Percentiles rank a stretch among this genome's conserved stretches.
These are phyloP conservation scores for Hetaerina titia DNA, from an alignment of 2,888 invertebrate genomes.

Conservation along the genomic window DNA sequence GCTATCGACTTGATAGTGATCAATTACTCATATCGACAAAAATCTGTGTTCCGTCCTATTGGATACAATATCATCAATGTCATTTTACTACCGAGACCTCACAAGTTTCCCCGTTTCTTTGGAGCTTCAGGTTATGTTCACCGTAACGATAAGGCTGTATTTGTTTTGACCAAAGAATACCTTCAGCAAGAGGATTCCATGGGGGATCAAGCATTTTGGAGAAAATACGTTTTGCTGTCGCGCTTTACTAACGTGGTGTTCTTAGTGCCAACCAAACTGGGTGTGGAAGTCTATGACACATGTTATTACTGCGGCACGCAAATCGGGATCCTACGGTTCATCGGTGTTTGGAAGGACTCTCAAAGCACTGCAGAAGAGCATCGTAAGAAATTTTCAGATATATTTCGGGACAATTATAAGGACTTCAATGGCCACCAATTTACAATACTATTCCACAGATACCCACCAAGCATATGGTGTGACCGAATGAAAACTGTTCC, in stretches of 20 bases:
- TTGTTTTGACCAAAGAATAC: neutral
- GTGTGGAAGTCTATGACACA: constrained; percentile 17
- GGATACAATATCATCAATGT: neutral
- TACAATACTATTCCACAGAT: neutral
- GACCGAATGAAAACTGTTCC: neutral
- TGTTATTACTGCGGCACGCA: constrained; percentile 10
- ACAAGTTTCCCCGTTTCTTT: neutral
- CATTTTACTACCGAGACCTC: neutral
- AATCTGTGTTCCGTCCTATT: neutral
- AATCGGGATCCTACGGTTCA: neutral
- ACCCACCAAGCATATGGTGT: neutral
- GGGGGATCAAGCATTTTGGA: neutral
- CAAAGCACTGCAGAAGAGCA: neutral
- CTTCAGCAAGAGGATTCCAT: neutral
- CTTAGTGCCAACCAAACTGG: neutral
- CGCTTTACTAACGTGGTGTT: constrained; percentile 18
- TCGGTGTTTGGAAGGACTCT: neutral
- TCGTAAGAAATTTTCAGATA: neutral
- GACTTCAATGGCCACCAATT: constrained; percentile 51
- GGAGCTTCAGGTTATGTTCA: neutral
- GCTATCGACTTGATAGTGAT: neutral
- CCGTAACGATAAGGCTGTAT: neutral
- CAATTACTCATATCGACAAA: neutral
- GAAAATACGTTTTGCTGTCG: neutral
- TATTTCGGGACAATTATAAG: neutral